Percentiles rank a stretch among this genome's conserved stretches.
These are phyloP conservation scores for Heliocidaris tuberculata DNA, from an alignment of 35 echinoderm and acorn worm genomes.

Conservation along the genomic window DNA sequence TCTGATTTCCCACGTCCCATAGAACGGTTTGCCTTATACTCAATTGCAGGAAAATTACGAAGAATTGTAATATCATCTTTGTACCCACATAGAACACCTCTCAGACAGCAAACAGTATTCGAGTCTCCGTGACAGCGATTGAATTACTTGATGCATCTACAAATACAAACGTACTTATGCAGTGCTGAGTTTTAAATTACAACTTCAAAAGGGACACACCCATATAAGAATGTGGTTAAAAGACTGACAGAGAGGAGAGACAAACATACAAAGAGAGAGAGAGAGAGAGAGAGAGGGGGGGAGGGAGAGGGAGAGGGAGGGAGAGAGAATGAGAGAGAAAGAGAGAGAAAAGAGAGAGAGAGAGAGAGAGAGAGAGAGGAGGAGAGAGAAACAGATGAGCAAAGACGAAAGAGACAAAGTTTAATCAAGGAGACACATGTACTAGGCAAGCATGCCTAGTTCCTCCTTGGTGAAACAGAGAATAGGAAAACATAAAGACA, in stretches of 20 bases:
- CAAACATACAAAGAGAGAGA: no score
- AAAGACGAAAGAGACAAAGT: neutral
- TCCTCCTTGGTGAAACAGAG: no score
- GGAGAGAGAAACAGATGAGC: neutral
- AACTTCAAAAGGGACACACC: neutral
- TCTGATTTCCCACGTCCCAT: neutral
- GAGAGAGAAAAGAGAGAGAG: neutral
- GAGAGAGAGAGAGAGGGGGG: neutral
- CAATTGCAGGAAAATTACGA: neutral
- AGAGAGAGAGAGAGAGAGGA: neutral
- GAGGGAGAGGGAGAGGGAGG: neutral
- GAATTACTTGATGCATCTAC: neutral
- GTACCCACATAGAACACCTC: neutral
- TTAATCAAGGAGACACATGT: no score
- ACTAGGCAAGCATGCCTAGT: no score
- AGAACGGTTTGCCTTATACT: neutral
- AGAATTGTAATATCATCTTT: neutral
- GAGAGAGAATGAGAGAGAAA: no score
- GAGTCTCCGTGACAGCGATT: neutral
- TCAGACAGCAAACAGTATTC: neutral
- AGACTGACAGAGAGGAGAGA: neutral
- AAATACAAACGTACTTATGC: neutral
- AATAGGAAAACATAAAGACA: no score
- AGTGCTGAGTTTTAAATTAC: neutral
- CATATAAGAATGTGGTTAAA: neutral